phyloP scores from a whole-genome alignment of 2,113 vertebrate species.

The Patagioenas fasciata region DNA sequence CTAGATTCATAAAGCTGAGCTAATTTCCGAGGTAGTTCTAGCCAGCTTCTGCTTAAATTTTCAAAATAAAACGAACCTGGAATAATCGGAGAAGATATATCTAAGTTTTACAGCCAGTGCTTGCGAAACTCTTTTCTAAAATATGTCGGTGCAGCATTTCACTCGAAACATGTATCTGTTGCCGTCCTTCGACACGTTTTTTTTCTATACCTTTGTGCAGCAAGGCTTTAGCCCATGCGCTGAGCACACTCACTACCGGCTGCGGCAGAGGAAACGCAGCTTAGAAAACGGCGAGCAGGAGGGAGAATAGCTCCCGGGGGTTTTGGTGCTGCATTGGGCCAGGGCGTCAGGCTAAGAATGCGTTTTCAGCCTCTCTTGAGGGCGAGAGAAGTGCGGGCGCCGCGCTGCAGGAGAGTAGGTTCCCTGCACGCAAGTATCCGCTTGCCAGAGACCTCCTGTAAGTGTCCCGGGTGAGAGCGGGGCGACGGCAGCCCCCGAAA shows the following conservation, averaged over 20 bases:
- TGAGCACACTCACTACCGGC: fast-evolving
- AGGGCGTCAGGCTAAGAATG: fast-evolving
- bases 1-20: neutral
- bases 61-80: constrained; percentile 21
- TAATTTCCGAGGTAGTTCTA: neutral
- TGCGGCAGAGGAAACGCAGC: fast-evolving
- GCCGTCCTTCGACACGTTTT: neutral
- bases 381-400: neutral
- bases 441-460: neutral
- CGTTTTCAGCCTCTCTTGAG: fast-evolving
- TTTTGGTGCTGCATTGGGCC: too few relatives aligned
- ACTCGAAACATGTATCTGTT: neutral
- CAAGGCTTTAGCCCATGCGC: neutral
- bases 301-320: fast-evolving
- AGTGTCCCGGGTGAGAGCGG: neutral
- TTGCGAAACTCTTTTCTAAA: neutral
- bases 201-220: neutral
- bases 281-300: fast-evolving
- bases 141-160: constrained; percentile 5
- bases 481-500: too few relatives aligned
- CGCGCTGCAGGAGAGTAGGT: fast-evolving
- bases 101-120: neutral
- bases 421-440: neutral
- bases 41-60: neutral
- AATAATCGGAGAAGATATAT: neutral